Base-by-base conservation (phyloP, 2,888 invertebrate genomes). In the Drosophila lacicola region DNA sequence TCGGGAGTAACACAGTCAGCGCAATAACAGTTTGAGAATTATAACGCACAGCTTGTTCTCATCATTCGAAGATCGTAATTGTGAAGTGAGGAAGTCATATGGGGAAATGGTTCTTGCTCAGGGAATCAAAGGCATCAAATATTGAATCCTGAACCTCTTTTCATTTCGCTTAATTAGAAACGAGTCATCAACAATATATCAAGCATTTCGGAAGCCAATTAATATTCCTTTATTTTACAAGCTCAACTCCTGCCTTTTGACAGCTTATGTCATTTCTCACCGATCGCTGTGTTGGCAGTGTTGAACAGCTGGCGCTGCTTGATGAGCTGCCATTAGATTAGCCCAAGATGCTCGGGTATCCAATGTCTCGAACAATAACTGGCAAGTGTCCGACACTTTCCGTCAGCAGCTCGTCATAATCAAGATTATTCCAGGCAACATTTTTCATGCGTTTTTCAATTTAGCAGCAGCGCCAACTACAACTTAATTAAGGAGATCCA, bases 401-500 rank as follows among this genome's bases (percentile, higher is more conserved):
- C 51, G n/a, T 50, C 44, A 49, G 34, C 25, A 58, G 10, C 44
- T 21, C 47, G 14, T 44, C n/a, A 49, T 55, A 21, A 55, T 63
- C 19, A 41, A 37, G 19, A 17, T n/a, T 53, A 17, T 13, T 21
- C 10, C 44, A 21, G 50, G 45, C 29, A 49, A 34, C 54, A 74
- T 68, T 51, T 68, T 63, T 73, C 62, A 63, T 69, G 55, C 47
- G 50, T 14, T 63, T 25, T 71, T 71, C 71, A 70, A 58, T 70
- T 73, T 71, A 45, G 46, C 46, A 64, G 57, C 51, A 68, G 29
- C 37, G 37, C 17, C 53, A 64, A 69, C 57, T 64, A 51, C 77
- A 58, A 86, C 80, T 82, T 82, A 82, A 81, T 81, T 82, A 81
- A 76, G 73, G 36, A 81, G 83, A 81, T 81, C 80, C 80, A 81